These are phyloP conservation scores for Diplogasteroides magnus DNA, from an alignment of 1,140 invertebrate genomes.

Conservation along the genomic window DNA sequence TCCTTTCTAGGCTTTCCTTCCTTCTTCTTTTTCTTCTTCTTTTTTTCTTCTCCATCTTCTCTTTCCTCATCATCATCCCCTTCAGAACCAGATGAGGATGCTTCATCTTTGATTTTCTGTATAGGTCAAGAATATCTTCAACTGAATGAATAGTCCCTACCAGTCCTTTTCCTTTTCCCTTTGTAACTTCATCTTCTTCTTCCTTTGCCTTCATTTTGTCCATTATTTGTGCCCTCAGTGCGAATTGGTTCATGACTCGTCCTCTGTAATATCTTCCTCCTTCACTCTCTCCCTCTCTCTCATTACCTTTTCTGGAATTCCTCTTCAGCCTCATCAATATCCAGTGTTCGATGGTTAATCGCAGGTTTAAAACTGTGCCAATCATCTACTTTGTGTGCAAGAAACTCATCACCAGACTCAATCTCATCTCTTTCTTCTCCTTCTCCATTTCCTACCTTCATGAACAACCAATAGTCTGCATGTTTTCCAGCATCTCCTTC, in stretches of 20 bases:
- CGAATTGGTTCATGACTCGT: conserved; percentile 54
- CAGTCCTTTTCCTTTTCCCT: conserved; percentile 11
- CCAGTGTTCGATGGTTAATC: conserved; percentile 40
- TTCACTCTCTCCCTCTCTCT: background rate
- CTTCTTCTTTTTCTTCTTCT: conserved; percentile 36
- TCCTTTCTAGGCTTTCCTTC: conserved; percentile 31
- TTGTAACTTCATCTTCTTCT: conserved; percentile 34
- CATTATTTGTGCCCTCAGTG: conserved; percentile 51
- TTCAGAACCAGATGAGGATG: conserved; percentile 40
- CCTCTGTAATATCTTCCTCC: conserved; percentile 15
- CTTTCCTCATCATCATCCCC: conserved; percentile 32
- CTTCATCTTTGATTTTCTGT: conserved; percentile 54
- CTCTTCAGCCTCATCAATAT: conserved; percentile 53
- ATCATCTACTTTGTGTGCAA: conserved; percentile 49
- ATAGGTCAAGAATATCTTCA: conserved; percentile 23
- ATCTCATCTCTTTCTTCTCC: background rate
- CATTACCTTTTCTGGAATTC: conserved; percentile 37
- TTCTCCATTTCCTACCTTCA: conserved; percentile 35
- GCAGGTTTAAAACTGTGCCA: conserved; percentile 50
- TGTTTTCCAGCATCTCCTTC: conserved; percentile 49
- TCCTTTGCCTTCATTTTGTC: conserved; percentile 41
- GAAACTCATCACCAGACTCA: conserved; percentile 41
- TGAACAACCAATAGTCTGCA: conserved; percentile 53
- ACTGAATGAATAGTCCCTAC: background rate
- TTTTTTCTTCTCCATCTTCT: conserved; percentile 30